Evolutionary conservation across 1,140 invertebrate genomes (phyloP), one percentile per base, ranked within the genome.

Genomic region (Cyclargus thomasi): DNA sequence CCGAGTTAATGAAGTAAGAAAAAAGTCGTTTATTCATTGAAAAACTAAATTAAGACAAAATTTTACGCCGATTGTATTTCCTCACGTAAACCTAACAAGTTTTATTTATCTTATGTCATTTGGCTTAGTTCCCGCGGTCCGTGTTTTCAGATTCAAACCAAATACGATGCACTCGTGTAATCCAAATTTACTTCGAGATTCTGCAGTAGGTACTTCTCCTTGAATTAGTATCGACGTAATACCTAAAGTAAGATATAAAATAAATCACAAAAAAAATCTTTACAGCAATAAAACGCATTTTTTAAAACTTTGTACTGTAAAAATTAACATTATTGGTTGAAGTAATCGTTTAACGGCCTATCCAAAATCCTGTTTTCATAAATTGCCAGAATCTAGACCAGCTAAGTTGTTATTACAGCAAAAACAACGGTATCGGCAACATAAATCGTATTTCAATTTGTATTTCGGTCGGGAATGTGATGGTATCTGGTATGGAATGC

Each of bases 41-140:
- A 8, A 14, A 16, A 8, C 11, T 14, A 47, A 47, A 47, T 14
- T 47, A 16, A 47, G 4, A 29, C 8, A 29, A 2, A 29, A 16
- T 47, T 47, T 47, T 2, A 47, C 39, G 39, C 39, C 8, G 14
- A 47, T 47, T 47, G 10, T 16, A 47, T 11, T 47, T 47, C 39
- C 39, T 47, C 39, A 47, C 39, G 39, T 47, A 47, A 47, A 11
- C 0, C 0, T 47, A 47, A 47, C 39, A 47, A 47, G 6, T 55
- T 55, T 18, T 55, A 55, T 55, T 55, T 55, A 55, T 18, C 18
- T 55, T 55, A 20, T 55, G 53, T 55, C n/a, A 55, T 55, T 55
- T 55, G 53, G 53, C 53, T 55, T 20, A 55, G 53, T 55, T 55
- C 18, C 53, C 17, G 14, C 53, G n/a, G 53, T 55, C 47, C n/a